Evolutionary conservation across 2,888 invertebrate genomes (phyloP).

Genomic region (Gari tellinella): DNA sequence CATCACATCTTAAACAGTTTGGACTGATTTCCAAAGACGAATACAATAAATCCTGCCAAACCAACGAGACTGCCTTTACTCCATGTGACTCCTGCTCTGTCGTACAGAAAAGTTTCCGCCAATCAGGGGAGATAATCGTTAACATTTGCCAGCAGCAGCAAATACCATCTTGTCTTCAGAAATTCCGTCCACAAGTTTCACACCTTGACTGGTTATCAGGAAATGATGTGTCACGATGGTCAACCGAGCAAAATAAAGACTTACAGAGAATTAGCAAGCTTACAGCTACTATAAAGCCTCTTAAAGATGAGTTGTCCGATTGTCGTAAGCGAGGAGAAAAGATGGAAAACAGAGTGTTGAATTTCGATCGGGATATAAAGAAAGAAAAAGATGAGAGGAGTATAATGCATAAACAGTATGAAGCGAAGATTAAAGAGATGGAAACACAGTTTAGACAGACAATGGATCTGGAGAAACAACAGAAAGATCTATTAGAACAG

Average conservation of each 20-base stretch:
- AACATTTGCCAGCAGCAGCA: constrained; percentile 80
- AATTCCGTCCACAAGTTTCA: constrained; percentile 75
- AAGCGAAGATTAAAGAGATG: constrained; percentile 75
- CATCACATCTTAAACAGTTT: constrained; percentile 41
- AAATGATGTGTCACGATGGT: constrained; percentile 82
- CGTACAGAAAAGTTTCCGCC: constrained; percentile 81
- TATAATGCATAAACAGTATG: constrained; percentile 72
- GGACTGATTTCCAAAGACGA: constrained; percentile 74
- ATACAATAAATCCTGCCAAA: constrained; percentile 82
- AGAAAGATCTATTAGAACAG: constrained; percentile 67
- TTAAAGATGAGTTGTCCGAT: constrained; percentile 75
- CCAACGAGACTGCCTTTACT: constrained; percentile 83
- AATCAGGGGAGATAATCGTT: constrained; percentile 76
- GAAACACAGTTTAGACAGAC: constrained; percentile 67
- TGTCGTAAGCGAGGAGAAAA: constrained; percentile 71
- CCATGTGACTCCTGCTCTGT: constrained; percentile 83
- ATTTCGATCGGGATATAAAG: constrained; percentile 74
- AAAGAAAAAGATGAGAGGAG: constrained; percentile 75
- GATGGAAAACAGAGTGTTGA: constrained; percentile 71
- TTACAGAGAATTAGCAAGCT: constrained; percentile 79
- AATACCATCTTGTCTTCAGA: constrained; percentile 80
- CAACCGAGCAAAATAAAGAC: constrained; percentile 82
- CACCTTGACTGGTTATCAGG: constrained; percentile 78
- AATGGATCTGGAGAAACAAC: constrained; percentile 60
- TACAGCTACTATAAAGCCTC: constrained; percentile 73